Conservation (phyloP, 2,113 vertebrate species). For the Austrofundulus limnaeus region DNA sequence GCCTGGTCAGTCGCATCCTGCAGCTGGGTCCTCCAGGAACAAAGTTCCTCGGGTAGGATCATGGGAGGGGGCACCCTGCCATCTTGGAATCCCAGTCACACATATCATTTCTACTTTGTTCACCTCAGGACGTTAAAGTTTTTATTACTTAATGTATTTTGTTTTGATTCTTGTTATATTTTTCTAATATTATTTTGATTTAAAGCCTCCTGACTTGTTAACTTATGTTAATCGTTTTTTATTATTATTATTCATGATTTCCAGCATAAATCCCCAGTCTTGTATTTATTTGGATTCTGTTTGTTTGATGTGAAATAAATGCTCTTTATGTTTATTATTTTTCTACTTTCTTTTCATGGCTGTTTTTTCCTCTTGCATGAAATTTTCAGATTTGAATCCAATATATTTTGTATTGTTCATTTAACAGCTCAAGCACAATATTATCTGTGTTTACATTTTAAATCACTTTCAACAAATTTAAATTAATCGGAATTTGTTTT, state of each 20-base stretch:
- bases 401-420: neutral
- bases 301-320: conserved; percentile 22
- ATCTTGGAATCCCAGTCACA: conserved; percentile 48
- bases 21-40: conserved; percentile 99
- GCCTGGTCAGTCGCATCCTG: conserved; percentile 99
- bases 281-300: conserved; percentile 28
- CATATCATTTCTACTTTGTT: conserved; percentile 18
- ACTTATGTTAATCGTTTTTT: conserved; percentile 20
- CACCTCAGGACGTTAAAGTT: neutral
- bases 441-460: neutral
- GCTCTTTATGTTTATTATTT: conserved; percentile 4
- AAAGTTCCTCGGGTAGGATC: conserved; percentile 99
- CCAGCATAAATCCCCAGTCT: neutral
- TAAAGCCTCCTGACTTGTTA: neutral
- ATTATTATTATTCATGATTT: conserved; percentile 3
- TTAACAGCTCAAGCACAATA: conserved; percentile 8
- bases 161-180: neutral
- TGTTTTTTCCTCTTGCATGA: conserved; percentile 34
- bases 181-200: conserved; percentile 1
- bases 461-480: neutral
- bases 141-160: conserved; percentile 4
- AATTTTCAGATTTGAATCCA: neutral
- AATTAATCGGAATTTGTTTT: conserved; percentile 6
- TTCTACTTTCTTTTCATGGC: conserved; percentile 7
- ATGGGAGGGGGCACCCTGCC: conserved; percentile 55